Base-by-base conservation (phyloP, 2,888 invertebrate genomes). In the Cephonodes hylas region DNA sequence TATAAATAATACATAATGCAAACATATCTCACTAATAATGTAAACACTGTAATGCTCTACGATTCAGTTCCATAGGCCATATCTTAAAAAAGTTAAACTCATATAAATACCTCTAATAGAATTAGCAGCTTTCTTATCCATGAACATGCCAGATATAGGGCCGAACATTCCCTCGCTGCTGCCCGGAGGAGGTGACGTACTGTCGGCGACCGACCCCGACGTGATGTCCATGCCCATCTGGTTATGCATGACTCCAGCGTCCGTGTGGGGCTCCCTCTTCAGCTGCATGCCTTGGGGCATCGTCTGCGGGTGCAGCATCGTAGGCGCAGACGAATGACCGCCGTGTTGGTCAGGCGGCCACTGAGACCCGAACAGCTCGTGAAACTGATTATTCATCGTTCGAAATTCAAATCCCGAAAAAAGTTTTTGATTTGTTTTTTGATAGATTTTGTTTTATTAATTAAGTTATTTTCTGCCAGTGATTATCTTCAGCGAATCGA, bases 101-200 rank as follows among this genome's bases (percentile, higher is more conserved):
- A 61, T 60, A 63, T 64, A 72, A 67, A 72, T 93, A 95, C 95
- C 95, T 95, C 95, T 87, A 69, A 95, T 95, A 59, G 95, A 95
- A 80, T 95, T 95, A 61, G 94, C 94, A 65, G 92, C 93, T 81
- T 94, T 94, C 81, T 93, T 91, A 71, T 94, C 94, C 84, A 94
- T 93, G 63, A 93, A 93, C 88, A 92, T 89, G 31, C 88, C 89
- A 22, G 89, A 83, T 64, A 93, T 83, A 0, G 88, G 84, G 58
- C 91, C 89, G 67, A 89, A 88, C 83, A 92, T 87, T n/a, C 88
- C 87, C 46, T 91, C 91, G 64, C 86, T 85, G 71, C 81, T 84
- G 13, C 90, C 88, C 0, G 94, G 93, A 0, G 94, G 94, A 0
- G 94, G 94, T 0, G 94, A 94, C 8, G 94, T 94, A 68, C 94